Conservation (phyloP, 2,888 invertebrate species). For the Coleophora deauratella region DNA sequence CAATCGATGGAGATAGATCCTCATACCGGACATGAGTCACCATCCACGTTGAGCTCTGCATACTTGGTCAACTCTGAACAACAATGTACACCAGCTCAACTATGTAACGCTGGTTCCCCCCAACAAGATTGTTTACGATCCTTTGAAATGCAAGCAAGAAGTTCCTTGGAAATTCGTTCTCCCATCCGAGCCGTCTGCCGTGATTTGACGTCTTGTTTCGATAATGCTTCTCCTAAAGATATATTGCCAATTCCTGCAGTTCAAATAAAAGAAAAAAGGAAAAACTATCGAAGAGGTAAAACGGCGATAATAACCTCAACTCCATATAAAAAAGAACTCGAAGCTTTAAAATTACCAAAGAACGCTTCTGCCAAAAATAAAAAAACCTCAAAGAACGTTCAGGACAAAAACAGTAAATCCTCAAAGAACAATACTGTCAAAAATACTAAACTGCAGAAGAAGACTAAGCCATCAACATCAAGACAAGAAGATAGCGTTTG, state of each 20-base stretch:
- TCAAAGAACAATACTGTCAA: conserved; percentile 13
- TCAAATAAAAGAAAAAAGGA: conserved; percentile 13
- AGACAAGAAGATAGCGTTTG: conserved; percentile 11
- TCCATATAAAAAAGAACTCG: conserved; percentile 22
- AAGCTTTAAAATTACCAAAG: conserved; percentile 11
- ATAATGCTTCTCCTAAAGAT: conserved; percentile 15
- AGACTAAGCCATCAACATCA: neutral
- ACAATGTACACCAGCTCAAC: no score
- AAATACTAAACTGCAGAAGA: conserved; percentile 11
- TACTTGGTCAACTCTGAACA: no score
- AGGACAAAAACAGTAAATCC: no score
- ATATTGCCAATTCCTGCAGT: conserved; percentile 17
- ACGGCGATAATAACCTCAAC: conserved; percentile 19
- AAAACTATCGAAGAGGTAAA: conserved; percentile 20
- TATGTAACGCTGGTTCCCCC: no score
- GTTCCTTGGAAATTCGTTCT: conserved; percentile 1
- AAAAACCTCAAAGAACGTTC: conserved; percentile 13
- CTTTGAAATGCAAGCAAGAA: no score
- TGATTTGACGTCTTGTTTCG: conserved; percentile 10
- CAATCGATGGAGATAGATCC: neutral
- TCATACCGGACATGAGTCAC: no score
- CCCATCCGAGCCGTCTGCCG: conserved; percentile 5
- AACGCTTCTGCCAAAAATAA: no score
- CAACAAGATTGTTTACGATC: no score
- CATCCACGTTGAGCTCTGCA: no score